phyloP scores from a whole-genome alignment of 1,140 invertebrate genomes.

The Belonocnema kinseyi region DNA sequence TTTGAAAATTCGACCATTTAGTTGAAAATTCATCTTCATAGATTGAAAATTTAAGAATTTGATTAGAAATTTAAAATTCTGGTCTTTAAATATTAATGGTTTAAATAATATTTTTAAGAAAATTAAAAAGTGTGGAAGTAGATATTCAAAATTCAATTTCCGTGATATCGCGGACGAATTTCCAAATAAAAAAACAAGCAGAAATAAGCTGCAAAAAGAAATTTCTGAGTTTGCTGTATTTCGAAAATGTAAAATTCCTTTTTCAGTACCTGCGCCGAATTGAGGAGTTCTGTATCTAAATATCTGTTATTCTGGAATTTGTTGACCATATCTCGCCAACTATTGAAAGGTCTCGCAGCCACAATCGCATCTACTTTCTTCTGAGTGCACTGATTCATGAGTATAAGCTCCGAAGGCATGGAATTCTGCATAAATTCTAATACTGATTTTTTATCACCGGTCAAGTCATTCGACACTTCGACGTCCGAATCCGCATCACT shows the following conservation, averaged over 20 bases:
- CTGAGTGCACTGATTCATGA: conserved; percentile 82
- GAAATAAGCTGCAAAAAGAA: no score
- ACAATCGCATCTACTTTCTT: conserved; percentile 85
- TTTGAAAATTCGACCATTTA: no score
- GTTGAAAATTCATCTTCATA: no score
- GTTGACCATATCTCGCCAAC: conserved; percentile 84
- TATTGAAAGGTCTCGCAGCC: conserved; percentile 81
- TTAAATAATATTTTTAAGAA: no score
- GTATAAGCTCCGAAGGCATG: conserved; percentile 79
- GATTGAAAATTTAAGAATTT: no score
- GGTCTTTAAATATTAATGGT: no score
- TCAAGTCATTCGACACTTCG: conserved; percentile 82
- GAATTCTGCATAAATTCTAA: conserved; percentile 86
- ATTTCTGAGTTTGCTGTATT: no score
- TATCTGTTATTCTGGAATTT: conserved; percentile 83
- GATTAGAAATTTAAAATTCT: no score
- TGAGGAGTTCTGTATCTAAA: conserved; percentile 83
- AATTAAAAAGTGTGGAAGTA: no score
- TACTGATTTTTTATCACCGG: conserved; percentile 82
- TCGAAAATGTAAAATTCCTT: background rate
- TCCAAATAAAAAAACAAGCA: background rate
- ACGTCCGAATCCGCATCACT: conserved; percentile 85
- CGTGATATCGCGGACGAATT: no score
- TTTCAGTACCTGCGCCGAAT: conserved; percentile 79
- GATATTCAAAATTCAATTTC: no score